These are phyloP conservation scores for Masnerella sp. DNA, from an alignment of 2,888 invertebrate species.

Conservation along the genomic window DNA sequence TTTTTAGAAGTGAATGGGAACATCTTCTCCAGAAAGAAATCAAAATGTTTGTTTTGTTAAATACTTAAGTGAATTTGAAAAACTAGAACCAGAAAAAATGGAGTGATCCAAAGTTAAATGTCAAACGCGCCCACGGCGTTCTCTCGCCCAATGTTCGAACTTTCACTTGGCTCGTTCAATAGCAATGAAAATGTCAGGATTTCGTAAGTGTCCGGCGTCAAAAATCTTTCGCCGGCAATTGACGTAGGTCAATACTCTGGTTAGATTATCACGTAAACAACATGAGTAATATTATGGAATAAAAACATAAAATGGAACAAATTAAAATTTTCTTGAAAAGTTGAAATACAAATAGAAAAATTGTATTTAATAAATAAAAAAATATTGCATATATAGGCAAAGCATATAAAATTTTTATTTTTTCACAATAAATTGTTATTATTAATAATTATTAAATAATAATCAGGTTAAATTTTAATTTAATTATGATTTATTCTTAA, in stretches of 20 bases:
- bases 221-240: slow-evolving; percentile 12
- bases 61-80: background rate
- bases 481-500: too few relatives aligned
- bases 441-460: too few relatives aligned
- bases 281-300: background rate
- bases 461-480: too few relatives aligned
- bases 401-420: too few relatives aligned
- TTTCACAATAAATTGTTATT: too few relatives aligned
- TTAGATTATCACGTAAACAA: slow-evolving; percentile 15
- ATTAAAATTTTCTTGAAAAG: too few relatives aligned
- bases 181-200: slow-evolving; percentile 58
- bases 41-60: background rate
- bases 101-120: slow-evolving; percentile 39
- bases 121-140: slow-evolving; percentile 34
- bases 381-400: too few relatives aligned
- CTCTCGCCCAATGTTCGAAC: slow-evolving; percentile 39
- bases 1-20: background rate
- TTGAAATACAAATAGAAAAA: too few relatives aligned
- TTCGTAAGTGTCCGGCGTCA: slow-evolving; percentile 43
- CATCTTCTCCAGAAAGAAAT: background rate
- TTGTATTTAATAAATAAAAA: too few relatives aligned
- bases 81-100: slow-evolving; percentile 10
- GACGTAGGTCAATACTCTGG: slow-evolving; percentile 28
- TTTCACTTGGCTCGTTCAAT: slow-evolving; percentile 61
- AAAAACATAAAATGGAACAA: too few relatives aligned